Evolutionary conservation across 2,113 vertebrate genomes (phyloP), one percentile per base, ranked within the genome.

Genomic region (Megaceryle maxima): DNA sequence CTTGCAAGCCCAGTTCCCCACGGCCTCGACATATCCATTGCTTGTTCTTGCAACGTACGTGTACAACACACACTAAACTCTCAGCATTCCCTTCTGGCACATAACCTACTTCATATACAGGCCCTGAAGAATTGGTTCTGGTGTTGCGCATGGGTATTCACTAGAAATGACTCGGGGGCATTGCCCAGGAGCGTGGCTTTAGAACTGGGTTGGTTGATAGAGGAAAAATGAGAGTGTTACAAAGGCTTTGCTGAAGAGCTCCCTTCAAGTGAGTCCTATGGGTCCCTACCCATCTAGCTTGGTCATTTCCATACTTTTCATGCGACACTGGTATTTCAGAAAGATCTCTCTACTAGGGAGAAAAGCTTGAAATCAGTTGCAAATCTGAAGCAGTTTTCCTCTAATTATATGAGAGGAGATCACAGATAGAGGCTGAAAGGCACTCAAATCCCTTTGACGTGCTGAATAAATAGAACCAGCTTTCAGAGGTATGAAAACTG

Each of bases 371-470:
- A 87, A 83, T 77, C 20, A 68, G 15, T 83, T 91, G 55, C 46
- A 94, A 50, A 39, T 69, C 55, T 83, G 87, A 90, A 83, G 50
- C 29, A 20, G 35, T 79, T 95, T 83, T 93, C 37, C 69, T 77
- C 63, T 60, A 77, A 19, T 85, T 92, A 78, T 6, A 8, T 22
- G 60, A 62, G 67, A 83, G 56, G 62, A 83, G 72, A 76, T 87
- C 55, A 39, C 57, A 86, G 57, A 11, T 70, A 79, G 75, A 91
- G 67, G 25, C 57, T 80, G 67, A 87, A 85, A 77, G 0, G 2
- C 85, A 90, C 55, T 66, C 20, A 79, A 41, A 90, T 86, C 51
- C 50, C 57, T 89, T 94, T 94, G 70, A 96, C 90, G 50, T 67
- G 55, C 37, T 37, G 37, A 37, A 37, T 90, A 95, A 89, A 83